phyloP scores from a whole-genome alignment of 2,113 vertebrate genomes.

The Poecile atricapillus region DNA sequence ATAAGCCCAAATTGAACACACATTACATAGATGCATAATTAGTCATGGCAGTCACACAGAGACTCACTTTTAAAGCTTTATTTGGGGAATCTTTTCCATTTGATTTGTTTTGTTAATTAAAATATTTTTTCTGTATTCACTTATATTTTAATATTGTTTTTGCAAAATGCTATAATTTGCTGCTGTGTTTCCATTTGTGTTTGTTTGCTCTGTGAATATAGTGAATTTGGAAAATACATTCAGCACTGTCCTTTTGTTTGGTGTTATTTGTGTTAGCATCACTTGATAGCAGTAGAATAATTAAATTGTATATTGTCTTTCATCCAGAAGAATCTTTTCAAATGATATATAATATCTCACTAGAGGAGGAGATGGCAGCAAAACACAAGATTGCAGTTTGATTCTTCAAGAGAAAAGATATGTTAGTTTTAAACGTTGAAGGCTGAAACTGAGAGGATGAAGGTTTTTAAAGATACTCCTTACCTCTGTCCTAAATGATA shows the following conservation, averaged over 20 bases:
- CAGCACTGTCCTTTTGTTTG: slow-evolving; percentile 57
- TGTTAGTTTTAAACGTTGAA: background rate
- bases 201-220: slow-evolving; percentile 53
- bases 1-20: slow-evolving; percentile 82
- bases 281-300: slow-evolving; percentile 46
- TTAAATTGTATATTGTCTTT: slow-evolving; percentile 21
- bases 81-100: slow-evolving; percentile 81
- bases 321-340: slow-evolving; percentile 44
- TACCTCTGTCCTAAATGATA: background rate
- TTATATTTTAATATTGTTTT: slow-evolving; percentile 78
- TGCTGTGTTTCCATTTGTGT: slow-evolving; percentile 60
- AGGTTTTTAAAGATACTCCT: background rate
- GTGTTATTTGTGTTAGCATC: slow-evolving; percentile 54
- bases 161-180: slow-evolving; percentile 66
- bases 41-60: slow-evolving; percentile 79
- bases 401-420: background rate
- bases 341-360: background rate
- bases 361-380: background rate
- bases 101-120: slow-evolving; percentile 83
- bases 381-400: background rate
- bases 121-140: slow-evolving; percentile 76
- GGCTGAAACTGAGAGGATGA: background rate
- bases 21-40: slow-evolving; percentile 85
- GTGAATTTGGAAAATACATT: slow-evolving; percentile 46
- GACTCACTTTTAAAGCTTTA: slow-evolving; percentile 80